Conservation (phyloP, 2,888 invertebrate species). For the Barypeithes pellucidus region DNA sequence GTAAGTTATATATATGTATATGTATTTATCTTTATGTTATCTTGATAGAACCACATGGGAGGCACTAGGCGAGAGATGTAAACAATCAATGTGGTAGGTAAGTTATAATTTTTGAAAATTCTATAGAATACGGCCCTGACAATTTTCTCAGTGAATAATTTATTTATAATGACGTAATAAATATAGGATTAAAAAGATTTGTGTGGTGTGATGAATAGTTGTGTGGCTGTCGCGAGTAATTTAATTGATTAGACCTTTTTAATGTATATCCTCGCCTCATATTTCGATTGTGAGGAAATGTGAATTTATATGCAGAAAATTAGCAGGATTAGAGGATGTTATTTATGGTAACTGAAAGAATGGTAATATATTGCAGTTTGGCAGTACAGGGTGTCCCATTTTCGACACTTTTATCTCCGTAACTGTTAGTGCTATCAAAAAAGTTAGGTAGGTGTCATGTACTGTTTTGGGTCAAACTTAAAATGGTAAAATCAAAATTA, state of each 20-base stretch:
- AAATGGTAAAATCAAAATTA: too few relatives aligned
- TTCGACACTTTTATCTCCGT: neutral
- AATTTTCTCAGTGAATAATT: constrained; percentile 66
- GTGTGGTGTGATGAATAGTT: constrained; percentile 70
- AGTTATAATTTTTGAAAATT: neutral
- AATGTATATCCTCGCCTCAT: constrained; percentile 48
- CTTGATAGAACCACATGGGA: too few relatives aligned
- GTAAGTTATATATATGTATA: too few relatives aligned
- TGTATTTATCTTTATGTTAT: too few relatives aligned
- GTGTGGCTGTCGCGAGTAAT: constrained; percentile 58
- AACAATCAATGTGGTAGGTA: too few relatives aligned
- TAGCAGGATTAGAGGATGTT: constrained; percentile 64
- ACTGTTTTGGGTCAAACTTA: too few relatives aligned
- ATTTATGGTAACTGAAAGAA: constrained; percentile 27
- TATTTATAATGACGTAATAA: constrained; percentile 71
- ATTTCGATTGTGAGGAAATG: constrained; percentile 65
- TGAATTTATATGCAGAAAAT: constrained; percentile 70
- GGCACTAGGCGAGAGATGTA: too few relatives aligned
- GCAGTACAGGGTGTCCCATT: constrained; percentile 30
- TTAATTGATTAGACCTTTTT: constrained; percentile 64
- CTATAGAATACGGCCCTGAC: constrained; percentile 55
- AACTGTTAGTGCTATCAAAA: too few relatives aligned
- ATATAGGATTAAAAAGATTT: constrained; percentile 71
- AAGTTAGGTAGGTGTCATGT: too few relatives aligned
- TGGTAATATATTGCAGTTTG: constrained; percentile 8